Conservation (phyloP, 2,888 invertebrate species). For the Strigamia transsilvanica region DNA sequence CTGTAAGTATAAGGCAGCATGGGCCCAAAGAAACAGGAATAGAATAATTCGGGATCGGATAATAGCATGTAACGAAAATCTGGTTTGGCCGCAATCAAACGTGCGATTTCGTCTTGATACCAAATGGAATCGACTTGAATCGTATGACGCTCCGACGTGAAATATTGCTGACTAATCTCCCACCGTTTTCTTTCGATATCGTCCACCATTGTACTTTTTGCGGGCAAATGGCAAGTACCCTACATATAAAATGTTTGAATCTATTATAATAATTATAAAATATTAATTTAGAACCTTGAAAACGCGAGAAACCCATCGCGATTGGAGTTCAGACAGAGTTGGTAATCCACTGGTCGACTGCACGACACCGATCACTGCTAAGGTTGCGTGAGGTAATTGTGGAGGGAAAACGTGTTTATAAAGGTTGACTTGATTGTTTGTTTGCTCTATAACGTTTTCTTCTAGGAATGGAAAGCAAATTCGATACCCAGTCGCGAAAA, state of each 20-base stretch:
- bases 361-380: slow-evolving; percentile 40
- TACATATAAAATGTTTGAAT: not conserved
- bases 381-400: not conserved
- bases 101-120: slow-evolving; percentile 66
- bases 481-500: slow-evolving; percentile 55
- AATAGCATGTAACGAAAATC: slow-evolving; percentile 61
- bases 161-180: slow-evolving; percentile 59
- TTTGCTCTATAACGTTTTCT: not conserved
- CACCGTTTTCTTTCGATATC: slow-evolving; percentile 59
- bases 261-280: no score
- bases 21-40: slow-evolving; percentile 60
- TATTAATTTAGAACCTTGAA: not conserved
- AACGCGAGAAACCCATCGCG: slow-evolving; percentile 21
- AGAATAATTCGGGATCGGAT: slow-evolving; percentile 59
- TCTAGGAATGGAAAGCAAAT: slow-evolving; percentile 54
- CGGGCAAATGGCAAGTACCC: slow-evolving; percentile 50
- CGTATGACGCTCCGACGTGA: slow-evolving; percentile 60
- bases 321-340: slow-evolving; percentile 7
- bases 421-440: slow-evolving; percentile 20
- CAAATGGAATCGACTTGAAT: slow-evolving; percentile 59
- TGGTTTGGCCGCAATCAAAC: slow-evolving; percentile 63
- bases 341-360: not conserved
- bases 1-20: slow-evolving; percentile 63
- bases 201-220: slow-evolving; percentile 57
- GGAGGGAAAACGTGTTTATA: slow-evolving; percentile 51